Base-by-base conservation (phyloP, 2,113 vertebrate species). In the Suricata suricatta region DNA sequence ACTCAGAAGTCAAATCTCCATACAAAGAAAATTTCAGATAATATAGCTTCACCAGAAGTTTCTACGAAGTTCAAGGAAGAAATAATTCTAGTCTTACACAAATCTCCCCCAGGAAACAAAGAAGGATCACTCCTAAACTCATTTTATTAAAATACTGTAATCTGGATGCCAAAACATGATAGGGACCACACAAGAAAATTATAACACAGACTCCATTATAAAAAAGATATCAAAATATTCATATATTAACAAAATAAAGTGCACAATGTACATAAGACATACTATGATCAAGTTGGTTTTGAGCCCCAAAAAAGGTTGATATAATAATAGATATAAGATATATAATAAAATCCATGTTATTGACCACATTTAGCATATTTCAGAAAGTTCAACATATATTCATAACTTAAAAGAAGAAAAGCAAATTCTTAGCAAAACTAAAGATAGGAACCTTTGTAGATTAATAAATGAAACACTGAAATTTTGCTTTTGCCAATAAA, bases 11-110 rank as follows among this genome's bases (percentile, higher is more conserved):
- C 57, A 88, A 94, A 77, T 35, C 27, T 88, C 12, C n/a, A 86
- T 52, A 90, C 9, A 88, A 76, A 84, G 63, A 8, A 83, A 93
- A 60, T 35, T 93, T n/a, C n/a, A 44, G 44, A 82, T 88, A 66
- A 89, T 38, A 92, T 21, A 41, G 25, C 47, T 92, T 94, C 16
- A 68, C 16, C 63, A 84, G 68, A 93, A 80, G 88, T 84, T 80
- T 95, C 84, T 68, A 80, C 38, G 60, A 89, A 94, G 63, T 44
- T 96, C 44, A 88, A 85, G 31, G 52, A 94, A 54, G 50, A 90
- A 93, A 72, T 23, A 72, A 88, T 66, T 89, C 5, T 29, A 96
- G 10, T 77, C 23, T 92, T 82, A 94, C 7, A 81, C 17, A 47
- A 29, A 47, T 27, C 38, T 41, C 7, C 72, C 72, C 13, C 25